phyloP scores from a whole-genome alignment of 1,140 invertebrate species.

The Wiebesia pumilae region DNA sequence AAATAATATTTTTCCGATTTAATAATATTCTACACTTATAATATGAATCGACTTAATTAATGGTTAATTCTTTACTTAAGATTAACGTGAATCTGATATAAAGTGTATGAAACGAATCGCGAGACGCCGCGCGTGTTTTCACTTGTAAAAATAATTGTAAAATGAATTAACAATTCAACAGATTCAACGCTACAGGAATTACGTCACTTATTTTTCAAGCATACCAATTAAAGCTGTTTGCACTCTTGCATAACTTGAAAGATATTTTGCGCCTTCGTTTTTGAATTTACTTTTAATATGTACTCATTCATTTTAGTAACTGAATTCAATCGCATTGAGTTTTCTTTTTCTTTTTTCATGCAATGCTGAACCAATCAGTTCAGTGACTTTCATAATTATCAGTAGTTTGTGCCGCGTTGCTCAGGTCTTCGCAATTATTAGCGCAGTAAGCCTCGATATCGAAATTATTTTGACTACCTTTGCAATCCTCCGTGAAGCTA shows the following conservation, averaged over 20 bases:
- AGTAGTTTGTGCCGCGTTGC: neutral
- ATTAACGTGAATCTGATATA: constrained; percentile 34
- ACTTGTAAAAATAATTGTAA: neutral
- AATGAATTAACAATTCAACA: constrained; percentile 25
- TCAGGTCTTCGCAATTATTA: constrained; percentile 40
- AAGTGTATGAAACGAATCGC: constrained; percentile 24
- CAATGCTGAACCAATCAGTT: constrained; percentile 6
- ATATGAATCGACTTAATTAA: constrained; percentile 20
- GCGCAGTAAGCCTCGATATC: constrained; percentile 42
- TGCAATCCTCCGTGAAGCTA: constrained; percentile 62
- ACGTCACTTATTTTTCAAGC: neutral
- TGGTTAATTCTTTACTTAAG: constrained; percentile 29
- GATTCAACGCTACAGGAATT: constrained; percentile 33
- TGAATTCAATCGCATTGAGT: neutral
- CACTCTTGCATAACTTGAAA: neutral
- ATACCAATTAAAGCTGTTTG: neutral
- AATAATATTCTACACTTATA: constrained; percentile 31
- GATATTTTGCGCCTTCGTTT: neutral
- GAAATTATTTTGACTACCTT: constrained; percentile 61
- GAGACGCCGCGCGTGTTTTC: neutral
- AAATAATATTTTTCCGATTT: constrained; percentile 21
- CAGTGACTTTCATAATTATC: constrained; percentile 13
- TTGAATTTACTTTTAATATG: neutral
- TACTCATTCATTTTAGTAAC: neutral
- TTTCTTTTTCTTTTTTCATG: neutral